Percentiles rank a stretch among this genome's conserved stretches.
Conservation (phyloP, 1,140 invertebrate genomes). For the Cotesia vestalis region DNA sequence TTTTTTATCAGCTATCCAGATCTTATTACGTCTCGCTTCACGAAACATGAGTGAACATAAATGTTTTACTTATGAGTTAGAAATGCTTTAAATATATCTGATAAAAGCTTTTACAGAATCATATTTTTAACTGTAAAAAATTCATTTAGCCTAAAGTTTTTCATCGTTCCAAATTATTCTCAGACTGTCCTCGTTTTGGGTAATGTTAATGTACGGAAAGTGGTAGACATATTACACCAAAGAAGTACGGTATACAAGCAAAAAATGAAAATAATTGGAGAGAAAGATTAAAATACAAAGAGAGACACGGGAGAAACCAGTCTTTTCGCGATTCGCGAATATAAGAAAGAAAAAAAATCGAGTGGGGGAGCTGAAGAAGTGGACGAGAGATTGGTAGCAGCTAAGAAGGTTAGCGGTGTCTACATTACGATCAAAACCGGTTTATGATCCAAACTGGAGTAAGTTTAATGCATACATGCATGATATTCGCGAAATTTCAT, state of each 20-base stretch:
- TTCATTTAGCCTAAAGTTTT: conserved; percentile 21
- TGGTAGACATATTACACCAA: too few relatives aligned
- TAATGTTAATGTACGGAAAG: background rate
- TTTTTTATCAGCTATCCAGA: conserved; percentile 28
- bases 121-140: background rate
- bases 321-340: background rate
- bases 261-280: conserved; percentile 12
- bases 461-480: conserved; percentile 49
- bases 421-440: conserved; percentile 51
- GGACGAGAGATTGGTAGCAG: conserved; percentile 45
- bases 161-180: conserved; percentile 2
- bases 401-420: conserved; percentile 50
- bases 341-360: background rate
- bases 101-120: background rate
- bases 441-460: conserved; percentile 57
- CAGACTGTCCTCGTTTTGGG: conserved; percentile 5
- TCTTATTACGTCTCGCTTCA: conserved; percentile 1
- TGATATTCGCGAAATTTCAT: conserved; percentile 41
- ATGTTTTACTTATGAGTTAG: background rate
- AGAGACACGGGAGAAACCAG: conserved; percentile 26
- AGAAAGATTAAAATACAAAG: background rate
- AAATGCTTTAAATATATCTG: conserved; percentile 7
- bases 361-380: conserved; percentile 25
- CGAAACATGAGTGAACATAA: background rate
- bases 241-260: conserved; percentile 13